Evolutionary conservation across 1,140 invertebrate genomes (phyloP).

Genomic region (Bombyx mori): ASM3026992v2 NC_085128.1:13230501-13231000

Average conservation of each 20-base stretch:
- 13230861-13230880: too few species aligned
- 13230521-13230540: too few species aligned
- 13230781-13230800: conserved; percentile 33
- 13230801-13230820: not conserved
- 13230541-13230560: too few species aligned
- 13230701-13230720: conserved; percentile 42
- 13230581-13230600: too few species aligned
- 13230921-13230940: conserved; percentile 22
- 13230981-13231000: conserved; percentile 29
- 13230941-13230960: conserved; percentile 17
- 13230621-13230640: too few species aligned
- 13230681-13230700: conserved; percentile 45
- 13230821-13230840: too few species aligned
- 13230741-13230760: conserved; percentile 24
- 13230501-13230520: too few species aligned
- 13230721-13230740: conserved; percentile 37
- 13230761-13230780: conserved; percentile 22
- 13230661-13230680: conserved; percentile 38
- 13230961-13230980: conserved; percentile 43
- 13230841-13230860: too few species aligned
- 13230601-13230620: too few species aligned
- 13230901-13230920: conserved; percentile 21
- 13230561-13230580: too few species aligned
- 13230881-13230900: conserved; percentile 9
- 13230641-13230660: conserved; percentile 13